Conservation (phyloP, 2,113 vertebrate species). For the Paramormyrops kingsleyae region DNA sequence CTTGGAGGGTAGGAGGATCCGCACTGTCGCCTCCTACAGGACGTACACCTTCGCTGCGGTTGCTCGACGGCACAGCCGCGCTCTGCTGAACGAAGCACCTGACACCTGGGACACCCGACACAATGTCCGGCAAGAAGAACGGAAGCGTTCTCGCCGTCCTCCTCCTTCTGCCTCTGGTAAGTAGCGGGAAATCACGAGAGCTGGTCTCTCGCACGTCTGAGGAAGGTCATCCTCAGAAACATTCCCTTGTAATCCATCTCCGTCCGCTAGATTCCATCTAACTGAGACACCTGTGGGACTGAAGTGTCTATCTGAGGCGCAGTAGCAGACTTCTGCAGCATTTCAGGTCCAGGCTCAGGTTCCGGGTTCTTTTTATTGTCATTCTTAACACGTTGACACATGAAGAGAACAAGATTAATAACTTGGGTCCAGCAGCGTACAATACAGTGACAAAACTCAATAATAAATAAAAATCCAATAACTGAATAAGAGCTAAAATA, state of each 20-base stretch:
- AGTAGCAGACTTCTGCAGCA: background rate
- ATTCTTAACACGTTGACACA: no score
- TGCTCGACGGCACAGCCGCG: no score
- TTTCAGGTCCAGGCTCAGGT: no score
- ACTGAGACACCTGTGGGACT: background rate
- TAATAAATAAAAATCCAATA: no score
- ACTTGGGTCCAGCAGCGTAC: no score
- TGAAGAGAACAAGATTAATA: no score
- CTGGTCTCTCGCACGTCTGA: background rate
- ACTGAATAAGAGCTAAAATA: no score
- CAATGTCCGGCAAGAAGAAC: background rate
- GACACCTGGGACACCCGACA: background rate
- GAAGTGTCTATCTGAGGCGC: background rate
- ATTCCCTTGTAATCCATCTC: background rate
- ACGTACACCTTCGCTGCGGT: background rate
- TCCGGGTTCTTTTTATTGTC: no score
- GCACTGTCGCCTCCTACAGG: background rate
- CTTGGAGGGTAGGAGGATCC: background rate
- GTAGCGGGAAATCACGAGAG: background rate
- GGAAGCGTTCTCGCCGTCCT: background rate
- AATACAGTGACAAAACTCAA: no score
- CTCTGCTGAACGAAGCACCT: background rate
- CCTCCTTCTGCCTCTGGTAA: background rate
- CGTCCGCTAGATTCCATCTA: background rate
- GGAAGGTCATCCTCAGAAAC: background rate